These are phyloP conservation scores for Tapera naevia DNA, from an alignment of 2,797 vertebrate species.

Conservation along the genomic window DNA sequence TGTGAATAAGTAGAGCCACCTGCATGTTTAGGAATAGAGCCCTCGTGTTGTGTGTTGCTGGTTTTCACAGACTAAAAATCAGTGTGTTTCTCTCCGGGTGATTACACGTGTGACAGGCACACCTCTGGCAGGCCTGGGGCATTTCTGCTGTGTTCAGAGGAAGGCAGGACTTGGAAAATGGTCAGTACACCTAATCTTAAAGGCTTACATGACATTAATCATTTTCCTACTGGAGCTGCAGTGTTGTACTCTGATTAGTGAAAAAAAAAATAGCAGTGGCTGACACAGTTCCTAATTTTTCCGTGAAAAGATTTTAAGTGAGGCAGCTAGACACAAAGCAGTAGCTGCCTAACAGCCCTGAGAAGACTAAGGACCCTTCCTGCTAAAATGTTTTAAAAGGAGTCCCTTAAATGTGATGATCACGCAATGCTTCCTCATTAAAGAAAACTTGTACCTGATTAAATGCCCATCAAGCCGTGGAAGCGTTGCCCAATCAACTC, in stretches of 20 bases:
- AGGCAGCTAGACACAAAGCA: not conserved
- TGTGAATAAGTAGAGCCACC: slow-evolving; percentile 16
- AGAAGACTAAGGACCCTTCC: not conserved
- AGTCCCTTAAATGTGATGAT: not conserved
- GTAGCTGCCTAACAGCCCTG: not conserved
- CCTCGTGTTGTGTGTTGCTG: not conserved
- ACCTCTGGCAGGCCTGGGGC: not conserved
- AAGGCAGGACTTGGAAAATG: not conserved
- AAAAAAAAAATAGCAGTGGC: not conserved
- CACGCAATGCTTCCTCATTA: not conserved
- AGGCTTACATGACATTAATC: not conserved
- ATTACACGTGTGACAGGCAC: not conserved
- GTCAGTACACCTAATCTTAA: not conserved
- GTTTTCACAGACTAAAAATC: not conserved
- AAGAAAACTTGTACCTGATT: not conserved
- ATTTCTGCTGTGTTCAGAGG: not conserved
- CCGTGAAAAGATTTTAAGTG: not conserved
- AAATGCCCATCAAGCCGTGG: not conserved
- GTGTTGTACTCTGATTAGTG: not conserved
- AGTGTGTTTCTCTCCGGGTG: not conserved
- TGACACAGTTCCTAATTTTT: not conserved
- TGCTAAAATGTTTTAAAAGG: not conserved
- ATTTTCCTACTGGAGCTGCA: not conserved
- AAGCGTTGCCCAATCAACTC: not conserved
- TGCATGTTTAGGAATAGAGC: not conserved